A percentile compares a stretch with the other conserved stretches of the same genome.
Conservation (phyloP, 30 jellyfish, hydroid and myxozoan species). For the Mastigias papua region DNA sequence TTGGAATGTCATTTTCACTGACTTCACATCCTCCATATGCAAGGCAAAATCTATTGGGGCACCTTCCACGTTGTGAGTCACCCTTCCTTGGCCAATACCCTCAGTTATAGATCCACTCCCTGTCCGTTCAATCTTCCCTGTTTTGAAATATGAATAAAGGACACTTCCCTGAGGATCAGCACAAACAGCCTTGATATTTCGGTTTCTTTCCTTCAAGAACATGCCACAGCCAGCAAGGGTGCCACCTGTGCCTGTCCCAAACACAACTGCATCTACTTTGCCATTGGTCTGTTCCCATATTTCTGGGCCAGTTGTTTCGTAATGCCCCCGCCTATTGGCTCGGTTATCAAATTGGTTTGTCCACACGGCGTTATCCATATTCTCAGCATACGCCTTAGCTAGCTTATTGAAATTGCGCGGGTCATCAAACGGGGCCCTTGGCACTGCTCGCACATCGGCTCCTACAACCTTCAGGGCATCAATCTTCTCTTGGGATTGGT, state of each 20-base stretch:
- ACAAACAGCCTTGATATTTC: constrained; percentile 67
- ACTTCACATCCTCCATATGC: constrained; percentile 84
- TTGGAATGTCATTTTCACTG: constrained; percentile 91
- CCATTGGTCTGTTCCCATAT: constrained; percentile 98
- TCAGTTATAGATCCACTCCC: constrained; percentile 93
- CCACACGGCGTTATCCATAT: constrained; percentile 84
- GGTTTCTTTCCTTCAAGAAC: constrained; percentile 90
- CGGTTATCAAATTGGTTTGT: constrained; percentile 90
- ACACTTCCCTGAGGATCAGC: constrained; percentile 99
- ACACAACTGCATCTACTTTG: constrained; percentile 90
- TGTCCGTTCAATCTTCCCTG: constrained; percentile 82
- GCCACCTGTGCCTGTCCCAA: constrained; percentile 98
- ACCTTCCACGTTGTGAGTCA: constrained; percentile 85
- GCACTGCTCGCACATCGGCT: constrained; percentile 97
- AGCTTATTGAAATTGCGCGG: constrained; percentile 90
- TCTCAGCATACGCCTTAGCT: constrained; percentile 90
- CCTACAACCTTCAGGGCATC: constrained; percentile 91
- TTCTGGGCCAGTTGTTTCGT: constrained; percentile 97
- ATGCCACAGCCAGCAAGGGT: constrained; percentile 92
- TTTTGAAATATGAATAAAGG: constrained; percentile 74
- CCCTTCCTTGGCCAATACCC: constrained; percentile 96
- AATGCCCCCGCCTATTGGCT: constrained; percentile 93
- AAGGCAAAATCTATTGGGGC: constrained; percentile 92
- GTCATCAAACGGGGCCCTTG: constrained; percentile 91
- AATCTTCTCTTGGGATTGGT: constrained; percentile 86